phyloP scores from a whole-genome alignment of 1,140 invertebrate species.

The Orussus abietinus region DNA sequence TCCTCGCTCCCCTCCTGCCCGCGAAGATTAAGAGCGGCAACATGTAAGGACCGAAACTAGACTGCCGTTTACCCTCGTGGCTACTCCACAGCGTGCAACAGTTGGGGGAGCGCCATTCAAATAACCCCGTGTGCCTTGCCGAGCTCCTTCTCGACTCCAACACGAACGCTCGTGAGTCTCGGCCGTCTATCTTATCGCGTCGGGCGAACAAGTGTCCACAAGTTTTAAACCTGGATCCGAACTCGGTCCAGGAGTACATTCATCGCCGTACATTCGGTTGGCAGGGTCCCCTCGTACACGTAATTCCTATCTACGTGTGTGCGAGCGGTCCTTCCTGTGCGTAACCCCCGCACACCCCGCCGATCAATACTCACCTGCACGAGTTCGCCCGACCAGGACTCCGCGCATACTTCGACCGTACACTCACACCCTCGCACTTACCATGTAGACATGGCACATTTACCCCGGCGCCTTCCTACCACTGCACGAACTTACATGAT shows the following conservation, averaged over 20 bases:
- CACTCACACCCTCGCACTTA: not conserved
- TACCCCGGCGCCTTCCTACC: not conserved
- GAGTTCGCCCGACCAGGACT: conserved; percentile 5
- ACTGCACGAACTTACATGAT: not conserved
- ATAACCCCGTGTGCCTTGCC: too few species aligned
- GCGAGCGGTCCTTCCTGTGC: conserved; percentile 20
- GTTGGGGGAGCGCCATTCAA: too few species aligned
- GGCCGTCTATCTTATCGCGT: not conserved
- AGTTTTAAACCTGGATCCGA: not conserved
- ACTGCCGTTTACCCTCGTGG: too few species aligned
- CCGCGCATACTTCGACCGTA: not conserved
- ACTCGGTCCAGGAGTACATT: conserved; percentile 1
- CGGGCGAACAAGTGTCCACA: not conserved
- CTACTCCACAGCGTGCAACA: too few species aligned
- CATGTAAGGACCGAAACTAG: too few species aligned
- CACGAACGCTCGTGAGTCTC: too few species aligned
- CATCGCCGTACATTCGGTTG: not conserved
- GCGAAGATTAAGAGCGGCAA: too few species aligned
- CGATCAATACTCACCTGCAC: conserved; percentile 36
- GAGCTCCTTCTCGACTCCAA: too few species aligned
- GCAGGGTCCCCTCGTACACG: conserved; percentile 2
- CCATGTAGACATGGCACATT: conserved; percentile 14
- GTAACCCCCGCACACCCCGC: conserved; percentile 10
- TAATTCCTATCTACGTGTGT: conserved; percentile 3
- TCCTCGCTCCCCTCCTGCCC: too few species aligned